phyloP scores from a whole-genome alignment of 2,113 vertebrate species.

The Antidorcas marsupialis region DNA sequence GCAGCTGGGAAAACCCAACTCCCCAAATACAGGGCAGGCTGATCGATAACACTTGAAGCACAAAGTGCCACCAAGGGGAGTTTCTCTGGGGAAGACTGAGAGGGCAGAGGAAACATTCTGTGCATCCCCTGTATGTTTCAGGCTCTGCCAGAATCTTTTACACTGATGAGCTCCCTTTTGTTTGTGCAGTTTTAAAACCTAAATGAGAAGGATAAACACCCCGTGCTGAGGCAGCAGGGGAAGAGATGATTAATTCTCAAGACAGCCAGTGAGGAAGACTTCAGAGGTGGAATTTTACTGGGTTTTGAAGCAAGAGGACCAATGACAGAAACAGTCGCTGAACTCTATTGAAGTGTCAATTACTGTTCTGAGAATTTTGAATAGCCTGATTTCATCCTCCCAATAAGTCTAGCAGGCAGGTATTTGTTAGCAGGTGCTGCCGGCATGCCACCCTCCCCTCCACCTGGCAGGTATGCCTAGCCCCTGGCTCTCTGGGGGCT shows the following conservation, averaged over 20 bases:
- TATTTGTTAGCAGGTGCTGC: neutral
- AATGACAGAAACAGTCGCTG: neutral
- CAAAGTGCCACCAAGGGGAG: neutral
- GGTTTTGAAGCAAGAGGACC: neutral
- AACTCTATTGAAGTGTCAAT: neutral
- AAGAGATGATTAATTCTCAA: neutral
- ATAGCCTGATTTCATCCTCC: neutral
- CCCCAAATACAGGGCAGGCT: neutral
- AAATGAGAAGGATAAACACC: neutral
- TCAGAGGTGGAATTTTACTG: neutral
- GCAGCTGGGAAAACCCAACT: neutral
- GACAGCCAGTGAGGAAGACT: neutral
- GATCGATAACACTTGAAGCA: neutral
- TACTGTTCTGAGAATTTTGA: neutral
- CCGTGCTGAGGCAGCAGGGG: neutral
- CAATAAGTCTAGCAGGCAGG: neutral
- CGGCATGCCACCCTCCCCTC: accelerated
- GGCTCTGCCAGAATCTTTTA: neutral
- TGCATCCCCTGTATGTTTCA: neutral
- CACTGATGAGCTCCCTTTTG: neutral
- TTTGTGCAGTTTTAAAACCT: neutral
- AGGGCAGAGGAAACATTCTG: neutral
- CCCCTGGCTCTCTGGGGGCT: neutral
- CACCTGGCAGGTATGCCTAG: neutral
- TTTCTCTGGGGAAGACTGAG: neutral